Evolutionary conservation across 1,140 invertebrate genomes (phyloP).

Genomic region (Apolygus lucorum): DNA sequence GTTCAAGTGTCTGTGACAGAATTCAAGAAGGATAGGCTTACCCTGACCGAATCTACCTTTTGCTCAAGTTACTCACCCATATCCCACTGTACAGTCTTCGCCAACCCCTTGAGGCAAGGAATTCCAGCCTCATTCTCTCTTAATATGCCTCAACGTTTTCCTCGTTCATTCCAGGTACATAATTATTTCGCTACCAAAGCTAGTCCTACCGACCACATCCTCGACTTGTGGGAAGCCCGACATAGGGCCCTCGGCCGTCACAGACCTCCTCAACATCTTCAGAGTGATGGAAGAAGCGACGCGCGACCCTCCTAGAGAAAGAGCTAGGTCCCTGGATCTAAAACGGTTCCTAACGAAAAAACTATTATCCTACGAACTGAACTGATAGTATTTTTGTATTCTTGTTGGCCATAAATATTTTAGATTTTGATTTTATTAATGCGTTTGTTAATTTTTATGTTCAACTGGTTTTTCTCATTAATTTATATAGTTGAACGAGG

Average conservation of each 20-base stretch:
- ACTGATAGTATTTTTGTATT: conserved; percentile 18
- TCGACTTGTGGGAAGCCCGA: conserved; percentile 91
- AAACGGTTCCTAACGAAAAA: conserved; percentile 24
- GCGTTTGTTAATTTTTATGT: no score
- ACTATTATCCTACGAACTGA: conserved; percentile 3
- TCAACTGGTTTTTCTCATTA: no score
- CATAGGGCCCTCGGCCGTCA: conserved; percentile 76
- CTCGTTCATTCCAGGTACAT: conserved; percentile 60
- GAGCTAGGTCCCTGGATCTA: conserved; percentile 69
- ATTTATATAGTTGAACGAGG: no score
- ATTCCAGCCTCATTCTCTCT: no score
- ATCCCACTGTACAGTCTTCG: no score
- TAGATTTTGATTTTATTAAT: no score
- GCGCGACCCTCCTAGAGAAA: conserved; percentile 80
- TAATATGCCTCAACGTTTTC: not conserved
- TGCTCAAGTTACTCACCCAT: no score
- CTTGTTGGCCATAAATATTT: conserved; percentile 4
- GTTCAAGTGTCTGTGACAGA: no score
- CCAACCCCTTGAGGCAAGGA: no score
- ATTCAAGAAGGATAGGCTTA: no score
- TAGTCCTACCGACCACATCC: conserved; percentile 91
- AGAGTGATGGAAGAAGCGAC: conserved; percentile 87
- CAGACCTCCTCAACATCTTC: conserved; percentile 80
- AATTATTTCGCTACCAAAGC: conserved; percentile 90
- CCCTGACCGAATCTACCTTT: no score